Evolutionary conservation across 1,140 invertebrate species (phyloP).

Genomic region (Drosophila punjabiensis): DNA sequence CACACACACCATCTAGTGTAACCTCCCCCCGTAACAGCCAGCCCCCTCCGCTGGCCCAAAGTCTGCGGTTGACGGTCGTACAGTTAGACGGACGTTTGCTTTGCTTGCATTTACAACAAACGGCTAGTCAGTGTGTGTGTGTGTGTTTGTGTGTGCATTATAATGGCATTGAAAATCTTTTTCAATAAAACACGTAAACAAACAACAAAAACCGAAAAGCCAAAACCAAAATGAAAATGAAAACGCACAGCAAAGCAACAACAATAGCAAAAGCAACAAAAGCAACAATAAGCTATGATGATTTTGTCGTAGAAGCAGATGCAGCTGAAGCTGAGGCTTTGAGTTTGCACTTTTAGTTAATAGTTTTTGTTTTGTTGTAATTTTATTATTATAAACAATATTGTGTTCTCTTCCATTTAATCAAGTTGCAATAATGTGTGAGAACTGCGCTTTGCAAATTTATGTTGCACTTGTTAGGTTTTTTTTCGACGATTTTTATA

Average conservation of each 20-base stretch:
- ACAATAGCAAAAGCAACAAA: slow-evolving; percentile 22
- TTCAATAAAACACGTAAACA: slow-evolving; percentile 83
- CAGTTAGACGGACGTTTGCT: slow-evolving; percentile 83
- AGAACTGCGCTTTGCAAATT: slow-evolving; percentile 48
- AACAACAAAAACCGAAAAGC: slow-evolving; percentile 76
- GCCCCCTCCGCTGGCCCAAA: slow-evolving; percentile 55
- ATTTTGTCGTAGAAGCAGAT: slow-evolving; percentile 9
- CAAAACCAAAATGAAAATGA: slow-evolving; percentile 60
- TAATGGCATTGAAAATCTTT: slow-evolving; percentile 83
- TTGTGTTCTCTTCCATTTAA: slow-evolving; percentile 40
- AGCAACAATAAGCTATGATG: slow-evolving; percentile 13
- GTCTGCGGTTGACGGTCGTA: slow-evolving; percentile 80
- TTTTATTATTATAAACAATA: slow-evolving; percentile 28
- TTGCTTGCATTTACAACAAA: slow-evolving; percentile 80
- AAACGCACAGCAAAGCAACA: slow-evolving; percentile 54
- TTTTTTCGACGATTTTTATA: too few species aligned
- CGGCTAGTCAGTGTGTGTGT: slow-evolving; percentile 2
- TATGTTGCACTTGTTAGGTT: background rate
- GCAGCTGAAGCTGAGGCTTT: slow-evolving; percentile 31
- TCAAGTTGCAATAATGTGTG: slow-evolving; percentile 60
- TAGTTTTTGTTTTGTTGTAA: slow-evolving; percentile 14
- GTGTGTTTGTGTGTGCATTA: slow-evolving; percentile 48
- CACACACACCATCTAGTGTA: background rate
- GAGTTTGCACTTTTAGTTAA: slow-evolving; percentile 61
- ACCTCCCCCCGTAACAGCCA: slow-evolving; percentile 50